Evolutionary conservation across 2,797 vertebrate species (phyloP).

Genomic region (Acrocephalus scirpaceus): DNA sequence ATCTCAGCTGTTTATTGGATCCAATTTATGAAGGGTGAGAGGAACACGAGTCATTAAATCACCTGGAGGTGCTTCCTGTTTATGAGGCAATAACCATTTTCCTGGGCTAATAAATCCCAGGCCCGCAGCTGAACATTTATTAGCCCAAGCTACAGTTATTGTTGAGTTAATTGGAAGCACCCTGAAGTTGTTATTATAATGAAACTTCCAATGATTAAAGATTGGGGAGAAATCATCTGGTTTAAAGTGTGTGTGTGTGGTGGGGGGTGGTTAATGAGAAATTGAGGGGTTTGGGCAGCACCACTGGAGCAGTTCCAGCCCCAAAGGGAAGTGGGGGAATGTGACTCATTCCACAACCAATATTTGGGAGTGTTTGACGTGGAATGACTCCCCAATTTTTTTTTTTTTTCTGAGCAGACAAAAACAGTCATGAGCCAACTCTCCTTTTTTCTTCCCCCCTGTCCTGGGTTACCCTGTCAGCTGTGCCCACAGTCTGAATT

Average conservation of each 20-base stretch:
- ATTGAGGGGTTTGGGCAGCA: neutral
- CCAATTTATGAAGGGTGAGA: neutral
- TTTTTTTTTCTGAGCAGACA: too few species aligned
- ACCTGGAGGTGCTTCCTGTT: slow-evolving; percentile 23
- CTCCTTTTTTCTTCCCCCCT: too few species aligned
- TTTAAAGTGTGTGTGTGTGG: neutral
- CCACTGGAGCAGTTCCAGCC: neutral
- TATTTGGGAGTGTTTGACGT: fast-evolving
- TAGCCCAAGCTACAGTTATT: slow-evolving; percentile 22
- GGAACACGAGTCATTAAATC: slow-evolving; percentile 26
- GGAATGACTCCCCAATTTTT: neutral
- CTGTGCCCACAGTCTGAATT: too few species aligned
- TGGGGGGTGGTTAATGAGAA: neutral
- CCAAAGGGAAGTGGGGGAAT: fast-evolving
- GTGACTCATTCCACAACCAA: fast-evolving
- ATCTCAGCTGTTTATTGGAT: slow-evolving; percentile 14
- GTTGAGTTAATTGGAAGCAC: slow-evolving; percentile 40
- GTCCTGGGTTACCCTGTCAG: too few species aligned
- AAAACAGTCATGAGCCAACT: neutral
- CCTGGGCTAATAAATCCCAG: slow-evolving; percentile 13
- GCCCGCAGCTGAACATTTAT: neutral
- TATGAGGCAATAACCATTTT: slow-evolving; percentile 36
- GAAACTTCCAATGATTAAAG: slow-evolving; percentile 41
- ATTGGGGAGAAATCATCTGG: slow-evolving; percentile 8
- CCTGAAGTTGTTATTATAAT: slow-evolving; percentile 48